Percentiles rank a stretch among this genome's conserved stretches.
Conservation (phyloP, 2,888 invertebrate species). For the Synanthedon formicaeformis region DNA sequence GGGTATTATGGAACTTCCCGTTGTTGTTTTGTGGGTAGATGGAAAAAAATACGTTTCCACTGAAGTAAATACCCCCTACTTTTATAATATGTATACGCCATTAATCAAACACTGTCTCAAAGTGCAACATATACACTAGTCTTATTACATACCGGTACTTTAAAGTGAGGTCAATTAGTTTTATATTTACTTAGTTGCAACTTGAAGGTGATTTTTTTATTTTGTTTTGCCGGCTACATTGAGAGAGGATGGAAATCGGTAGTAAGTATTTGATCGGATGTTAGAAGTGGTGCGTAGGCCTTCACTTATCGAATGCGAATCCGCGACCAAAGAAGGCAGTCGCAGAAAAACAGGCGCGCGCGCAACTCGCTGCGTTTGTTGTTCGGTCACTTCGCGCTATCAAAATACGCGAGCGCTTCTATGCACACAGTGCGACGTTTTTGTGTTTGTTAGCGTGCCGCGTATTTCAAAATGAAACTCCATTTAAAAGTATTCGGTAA, state of each 20-base stretch:
- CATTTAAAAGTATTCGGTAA: slow-evolving; percentile 53
- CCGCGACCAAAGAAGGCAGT: slow-evolving; percentile 28
- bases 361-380: slow-evolving; percentile 33
- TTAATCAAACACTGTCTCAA: too few species aligned
- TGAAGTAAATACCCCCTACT: too few species aligned
- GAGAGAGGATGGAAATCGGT: not conserved
- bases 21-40: too few species aligned
- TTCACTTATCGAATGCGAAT: slow-evolving; percentile 27
- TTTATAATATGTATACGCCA: too few species aligned
- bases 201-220: too few species aligned
- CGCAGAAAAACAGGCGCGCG: slow-evolving; percentile 44
- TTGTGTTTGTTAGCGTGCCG: slow-evolving; percentile 28
- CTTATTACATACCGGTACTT: too few species aligned
- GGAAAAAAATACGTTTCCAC: too few species aligned
- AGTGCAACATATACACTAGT: too few species aligned
- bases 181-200: too few species aligned
- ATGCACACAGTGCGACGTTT: slow-evolving; percentile 13
- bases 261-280: slow-evolving; percentile 18
- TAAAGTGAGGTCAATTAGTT: too few species aligned
- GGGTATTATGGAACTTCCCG: too few species aligned
- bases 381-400: not conserved
- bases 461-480: slow-evolving; percentile 43
- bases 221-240: too few species aligned
- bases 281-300: slow-evolving; percentile 36
- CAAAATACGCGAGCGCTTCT: slow-evolving; percentile 9